phyloP scores from a whole-genome alignment of 2,113 vertebrate genomes.

The Actenoides hombroni region DNA sequence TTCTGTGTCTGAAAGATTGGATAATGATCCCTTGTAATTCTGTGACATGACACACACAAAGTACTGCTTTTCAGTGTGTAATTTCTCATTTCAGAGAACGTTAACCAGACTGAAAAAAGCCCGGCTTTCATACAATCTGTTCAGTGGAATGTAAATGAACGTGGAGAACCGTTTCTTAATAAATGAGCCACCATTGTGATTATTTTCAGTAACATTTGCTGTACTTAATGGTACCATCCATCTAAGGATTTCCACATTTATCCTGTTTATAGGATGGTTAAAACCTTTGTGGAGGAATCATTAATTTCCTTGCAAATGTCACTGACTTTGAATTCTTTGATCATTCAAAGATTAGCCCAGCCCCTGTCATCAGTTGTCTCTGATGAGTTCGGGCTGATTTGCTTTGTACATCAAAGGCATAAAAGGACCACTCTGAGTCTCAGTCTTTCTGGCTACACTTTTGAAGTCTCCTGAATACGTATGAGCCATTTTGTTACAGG shows the following conservation, averaged over 20 bases:
- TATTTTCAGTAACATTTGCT: slow-evolving; percentile 65
- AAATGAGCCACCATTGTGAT: slow-evolving; percentile 52
- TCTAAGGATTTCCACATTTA: slow-evolving; percentile 67
- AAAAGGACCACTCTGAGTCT: slow-evolving; percentile 66
- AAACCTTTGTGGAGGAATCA: slow-evolving; percentile 69
- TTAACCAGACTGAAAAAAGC: slow-evolving; percentile 1
- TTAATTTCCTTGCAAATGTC: slow-evolving; percentile 80
- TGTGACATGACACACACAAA: slow-evolving; percentile 57
- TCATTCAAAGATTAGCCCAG: slow-evolving; percentile 75
- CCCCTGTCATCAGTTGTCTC: slow-evolving; percentile 75
- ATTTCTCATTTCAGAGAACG: slow-evolving; percentile 65
- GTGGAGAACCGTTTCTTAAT: slow-evolving; percentile 38
- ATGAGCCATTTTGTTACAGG: slow-evolving; percentile 53
- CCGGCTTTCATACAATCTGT: slow-evolving; percentile 14
- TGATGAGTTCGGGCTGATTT: slow-evolving; percentile 78
- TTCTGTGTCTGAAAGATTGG: slow-evolving; percentile 54
- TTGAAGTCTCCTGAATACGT: slow-evolving; percentile 75
- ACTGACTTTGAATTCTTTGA: slow-evolving; percentile 77
- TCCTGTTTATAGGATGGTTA: slow-evolving; percentile 71
- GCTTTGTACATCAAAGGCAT: slow-evolving; percentile 81
- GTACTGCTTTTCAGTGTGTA: slow-evolving; percentile 52
- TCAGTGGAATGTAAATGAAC: slow-evolving; percentile 51
- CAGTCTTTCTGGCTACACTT: slow-evolving; percentile 61
- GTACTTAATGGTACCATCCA: slow-evolving; percentile 63
- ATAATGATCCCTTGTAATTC: slow-evolving; percentile 66